Percentiles rank a stretch among this genome's conserved stretches.
These are phyloP conservation scores for Coptotermes formosanus DNA, from an alignment of 1,140 invertebrate species.

Conservation along the genomic window DNA sequence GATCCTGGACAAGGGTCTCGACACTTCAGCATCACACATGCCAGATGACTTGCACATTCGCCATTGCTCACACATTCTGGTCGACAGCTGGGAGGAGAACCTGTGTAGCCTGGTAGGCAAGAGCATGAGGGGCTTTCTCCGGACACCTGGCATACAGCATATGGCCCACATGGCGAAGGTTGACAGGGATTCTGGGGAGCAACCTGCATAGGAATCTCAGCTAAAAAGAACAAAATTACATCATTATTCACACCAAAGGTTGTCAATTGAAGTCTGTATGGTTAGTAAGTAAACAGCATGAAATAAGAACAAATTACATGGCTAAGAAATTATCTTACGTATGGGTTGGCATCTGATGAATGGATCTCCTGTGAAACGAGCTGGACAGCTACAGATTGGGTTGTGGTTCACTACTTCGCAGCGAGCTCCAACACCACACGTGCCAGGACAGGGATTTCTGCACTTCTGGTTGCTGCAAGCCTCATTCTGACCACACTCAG, in stretches of 20 bases:
- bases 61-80: constrained; percentile 44
- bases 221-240: constrained; percentile 46
- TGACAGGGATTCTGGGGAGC: constrained; percentile 56
- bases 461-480: constrained; percentile 55
- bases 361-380: constrained; percentile 56
- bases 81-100: constrained; percentile 41
- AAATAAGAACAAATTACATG: background rate
- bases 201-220: constrained; percentile 52
- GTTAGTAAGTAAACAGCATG: background rate
- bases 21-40: constrained; percentile 47
- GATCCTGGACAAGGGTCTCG: constrained; percentile 47
- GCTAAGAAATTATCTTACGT: background rate
- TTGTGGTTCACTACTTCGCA: constrained; percentile 59
- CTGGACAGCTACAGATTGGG: constrained; percentile 52
- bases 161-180: constrained; percentile 56
- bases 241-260: background rate
- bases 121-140: constrained; percentile 40
- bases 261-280: no score
- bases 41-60: constrained; percentile 43
- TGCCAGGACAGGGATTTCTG: constrained; percentile 53
- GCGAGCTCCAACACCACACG: constrained; percentile 55
- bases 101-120: constrained; percentile 44
- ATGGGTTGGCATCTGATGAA: constrained; percentile 40
- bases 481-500: constrained; percentile 50
- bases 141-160: constrained; percentile 48